Conservation (phyloP, 1,140 invertebrate genomes). For the Zaprionus kolodkinae region DNA sequence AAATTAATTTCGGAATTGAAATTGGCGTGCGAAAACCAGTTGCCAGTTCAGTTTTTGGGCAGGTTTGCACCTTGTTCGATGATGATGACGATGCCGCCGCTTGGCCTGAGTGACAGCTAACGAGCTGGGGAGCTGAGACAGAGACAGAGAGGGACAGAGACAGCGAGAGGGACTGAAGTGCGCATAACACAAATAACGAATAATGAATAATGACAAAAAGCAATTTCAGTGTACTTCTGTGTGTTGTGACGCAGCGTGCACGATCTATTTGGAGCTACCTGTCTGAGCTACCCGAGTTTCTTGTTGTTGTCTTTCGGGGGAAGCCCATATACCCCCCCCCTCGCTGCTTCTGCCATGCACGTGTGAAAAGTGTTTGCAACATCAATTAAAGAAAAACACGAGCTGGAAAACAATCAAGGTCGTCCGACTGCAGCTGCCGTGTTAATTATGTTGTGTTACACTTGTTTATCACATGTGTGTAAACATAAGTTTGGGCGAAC, state of each 20-base stretch:
- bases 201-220: conserved; percentile 28
- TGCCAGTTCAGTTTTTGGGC: not conserved
- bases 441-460: conserved; percentile 66
- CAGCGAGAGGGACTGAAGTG: conserved; percentile 1
- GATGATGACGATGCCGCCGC: not conserved
- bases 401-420: conserved; percentile 35
- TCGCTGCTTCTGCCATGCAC: conserved; percentile 1
- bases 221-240: not conserved
- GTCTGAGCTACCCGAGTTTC: not conserved
- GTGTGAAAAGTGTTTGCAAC: conserved; percentile 60
- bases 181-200: conserved; percentile 37
- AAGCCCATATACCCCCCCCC: no score
- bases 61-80: not conserved
- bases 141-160: no score
- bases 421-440: conserved; percentile 37
- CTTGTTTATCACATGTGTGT: conserved; percentile 48
- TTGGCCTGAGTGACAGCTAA: conserved; percentile 30
- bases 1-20: conserved; percentile 1
- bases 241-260: conserved; percentile 3
- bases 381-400: conserved; percentile 37
- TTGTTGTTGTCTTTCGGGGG: not conserved
- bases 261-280: conserved; percentile 25
- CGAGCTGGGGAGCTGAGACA: conserved; percentile 9
- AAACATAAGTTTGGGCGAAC: conserved; percentile 20
- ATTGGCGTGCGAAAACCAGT: conserved; percentile 49